Conservation (phyloP, 2,113 vertebrate genomes). For the Apodemus sylvaticus region DNA sequence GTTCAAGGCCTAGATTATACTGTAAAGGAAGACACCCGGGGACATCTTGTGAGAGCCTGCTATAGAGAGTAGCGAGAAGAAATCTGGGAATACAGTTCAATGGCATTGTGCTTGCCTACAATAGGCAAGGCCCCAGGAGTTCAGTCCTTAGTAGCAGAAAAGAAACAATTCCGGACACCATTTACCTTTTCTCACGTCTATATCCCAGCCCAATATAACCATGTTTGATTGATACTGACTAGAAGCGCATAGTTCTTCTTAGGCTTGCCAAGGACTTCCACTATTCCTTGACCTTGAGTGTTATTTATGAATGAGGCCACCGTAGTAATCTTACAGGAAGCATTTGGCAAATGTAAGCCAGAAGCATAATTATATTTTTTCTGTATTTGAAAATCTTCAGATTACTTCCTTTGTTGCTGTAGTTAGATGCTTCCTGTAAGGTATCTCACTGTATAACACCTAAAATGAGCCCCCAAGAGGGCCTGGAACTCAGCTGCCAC, state of each 20-base stretch:
- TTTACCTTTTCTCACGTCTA: background rate
- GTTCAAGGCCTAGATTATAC: background rate
- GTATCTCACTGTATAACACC: background rate
- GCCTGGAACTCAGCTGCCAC: constrained; percentile 51
- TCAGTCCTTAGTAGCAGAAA: background rate
- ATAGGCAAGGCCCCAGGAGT: too few relatives aligned
- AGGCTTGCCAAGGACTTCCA: background rate
- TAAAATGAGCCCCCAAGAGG: background rate
- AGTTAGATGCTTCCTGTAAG: background rate
- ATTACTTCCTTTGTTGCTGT: background rate
- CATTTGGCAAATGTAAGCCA: background rate
- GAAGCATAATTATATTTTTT: background rate
- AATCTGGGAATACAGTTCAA: background rate
- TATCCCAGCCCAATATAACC: background rate
- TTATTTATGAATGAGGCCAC: background rate
- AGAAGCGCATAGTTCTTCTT: background rate
- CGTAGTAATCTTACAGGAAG: background rate
- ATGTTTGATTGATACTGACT: background rate
- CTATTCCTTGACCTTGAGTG: background rate
- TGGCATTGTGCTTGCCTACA: background rate
- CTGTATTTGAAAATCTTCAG: background rate
- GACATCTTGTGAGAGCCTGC: too few relatives aligned
- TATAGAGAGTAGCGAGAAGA: background rate
- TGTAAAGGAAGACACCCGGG: background rate
- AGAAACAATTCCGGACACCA: background rate